Evolutionary conservation across 1,140 invertebrate genomes (phyloP).

Genomic region (Ostrea edulis): DNA sequence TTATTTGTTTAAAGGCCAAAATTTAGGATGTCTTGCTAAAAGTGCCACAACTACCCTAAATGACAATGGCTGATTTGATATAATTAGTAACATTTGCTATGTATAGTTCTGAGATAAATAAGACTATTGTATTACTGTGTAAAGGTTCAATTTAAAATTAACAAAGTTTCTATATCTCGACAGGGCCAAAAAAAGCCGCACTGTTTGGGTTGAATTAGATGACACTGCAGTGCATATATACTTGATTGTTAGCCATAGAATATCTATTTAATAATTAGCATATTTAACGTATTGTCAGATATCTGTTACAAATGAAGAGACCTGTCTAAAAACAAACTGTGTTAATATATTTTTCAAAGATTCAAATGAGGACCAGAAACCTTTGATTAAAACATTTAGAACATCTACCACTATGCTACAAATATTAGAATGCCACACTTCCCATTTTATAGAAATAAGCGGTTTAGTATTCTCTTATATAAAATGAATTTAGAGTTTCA

Average conservation of each 20-base stretch:
- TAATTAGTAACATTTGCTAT: slow-evolving; percentile 15
- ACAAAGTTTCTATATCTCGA: background rate
- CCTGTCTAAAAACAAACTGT: background rate
- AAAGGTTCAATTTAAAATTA: background rate
- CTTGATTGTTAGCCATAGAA: background rate
- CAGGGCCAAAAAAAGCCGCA: background rate
- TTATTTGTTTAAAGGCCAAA: background rate
- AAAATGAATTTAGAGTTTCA: too few relatives aligned
- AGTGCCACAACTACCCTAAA: background rate
- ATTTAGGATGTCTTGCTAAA: background rate
- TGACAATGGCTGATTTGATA: background rate
- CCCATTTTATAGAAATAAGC: too few relatives aligned
- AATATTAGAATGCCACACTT: too few relatives aligned
- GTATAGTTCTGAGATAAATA: background rate
- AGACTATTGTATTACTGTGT: background rate
- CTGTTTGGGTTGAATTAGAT: background rate
- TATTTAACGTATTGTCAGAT: too few relatives aligned
- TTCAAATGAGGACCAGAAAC: background rate
- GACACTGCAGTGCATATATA: background rate
- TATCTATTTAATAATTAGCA: background rate
- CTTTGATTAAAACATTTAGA: too few relatives aligned
- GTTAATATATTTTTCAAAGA: background rate
- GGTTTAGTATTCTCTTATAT: too few relatives aligned
- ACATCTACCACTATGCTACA: too few relatives aligned
- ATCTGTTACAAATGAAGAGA: too few relatives aligned